These are phyloP conservation scores for Torymus aiolomorphi DNA, from an alignment of 2,888 invertebrate species.

Conservation along the genomic window DNA sequence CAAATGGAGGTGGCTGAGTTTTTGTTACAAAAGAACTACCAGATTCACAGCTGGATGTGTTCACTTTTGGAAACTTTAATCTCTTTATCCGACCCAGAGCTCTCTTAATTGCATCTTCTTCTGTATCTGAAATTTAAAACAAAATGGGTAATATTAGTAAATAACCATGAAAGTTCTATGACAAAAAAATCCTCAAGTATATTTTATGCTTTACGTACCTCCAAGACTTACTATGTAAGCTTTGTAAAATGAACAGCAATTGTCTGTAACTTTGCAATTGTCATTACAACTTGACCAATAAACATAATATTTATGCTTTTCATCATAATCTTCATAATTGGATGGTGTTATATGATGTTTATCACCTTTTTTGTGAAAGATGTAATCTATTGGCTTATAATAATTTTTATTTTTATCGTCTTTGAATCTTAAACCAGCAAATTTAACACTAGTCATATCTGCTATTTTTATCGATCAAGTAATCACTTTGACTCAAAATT, in stretches of 20 bases:
- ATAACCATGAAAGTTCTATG: neutral
- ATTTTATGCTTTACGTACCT: neutral
- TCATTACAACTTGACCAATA: neutral
- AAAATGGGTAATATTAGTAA: neutral
- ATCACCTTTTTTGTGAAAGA: neutral
- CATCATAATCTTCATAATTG: neutral
- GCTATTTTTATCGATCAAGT: no score
- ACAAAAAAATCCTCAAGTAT: neutral
- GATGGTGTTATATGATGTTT: neutral
- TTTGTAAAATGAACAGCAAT: conserved; percentile 17
- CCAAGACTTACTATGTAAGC: neutral
- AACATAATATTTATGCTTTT: neutral
- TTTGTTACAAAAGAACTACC: neutral
- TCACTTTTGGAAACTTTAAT: neutral
- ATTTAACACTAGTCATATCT: no score
- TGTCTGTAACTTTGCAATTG: conserved; percentile 5
- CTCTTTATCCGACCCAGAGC: neutral
- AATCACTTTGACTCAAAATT: no score
- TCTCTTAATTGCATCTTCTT: neutral
- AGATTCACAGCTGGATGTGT: neutral
- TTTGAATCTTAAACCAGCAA: neutral
- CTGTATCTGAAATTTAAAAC: neutral
- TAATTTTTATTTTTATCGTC: conserved; percentile 58
- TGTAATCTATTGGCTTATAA: neutral
- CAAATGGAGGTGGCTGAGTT: neutral